These are phyloP conservation scores for Tachyglossus aculeatus DNA, from an alignment of 2,797 vertebrate genomes.

Conservation along the genomic window DNA sequence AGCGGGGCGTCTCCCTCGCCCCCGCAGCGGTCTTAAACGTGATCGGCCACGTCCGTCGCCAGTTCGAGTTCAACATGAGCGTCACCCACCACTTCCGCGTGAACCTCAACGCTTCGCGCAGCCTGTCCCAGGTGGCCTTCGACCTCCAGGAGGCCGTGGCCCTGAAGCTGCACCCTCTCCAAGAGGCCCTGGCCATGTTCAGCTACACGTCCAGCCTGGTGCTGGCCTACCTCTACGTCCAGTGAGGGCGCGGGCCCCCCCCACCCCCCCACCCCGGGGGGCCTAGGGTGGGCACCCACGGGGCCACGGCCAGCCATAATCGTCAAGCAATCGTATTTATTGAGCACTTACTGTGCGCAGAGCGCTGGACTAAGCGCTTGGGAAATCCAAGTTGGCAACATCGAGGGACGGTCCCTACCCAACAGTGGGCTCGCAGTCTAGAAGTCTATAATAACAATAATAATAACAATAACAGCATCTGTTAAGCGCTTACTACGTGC, in stretches of 20 bases:
- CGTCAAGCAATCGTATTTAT: too few relatives aligned
- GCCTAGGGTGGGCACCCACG: rapidly evolving
- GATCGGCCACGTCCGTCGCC: constrained; percentile 74
- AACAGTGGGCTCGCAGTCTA: too few relatives aligned
- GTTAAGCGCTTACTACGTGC: too few relatives aligned
- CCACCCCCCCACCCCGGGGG: neutral
- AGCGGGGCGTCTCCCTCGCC: neutral
- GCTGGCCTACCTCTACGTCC: constrained; percentile 73
- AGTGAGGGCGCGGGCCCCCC: constrained; percentile 68
- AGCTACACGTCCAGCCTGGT: constrained; percentile 70
- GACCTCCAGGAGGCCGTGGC: constrained; percentile 78
- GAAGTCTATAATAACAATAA: too few relatives aligned
- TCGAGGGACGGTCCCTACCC: too few relatives aligned
- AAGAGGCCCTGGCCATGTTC: constrained; percentile 59
- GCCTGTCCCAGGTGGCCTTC: constrained; percentile 75
- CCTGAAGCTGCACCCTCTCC: constrained; percentile 50
- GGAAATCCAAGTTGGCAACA: too few relatives aligned
- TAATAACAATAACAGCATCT: too few relatives aligned
- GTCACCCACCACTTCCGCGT: constrained; percentile 70
- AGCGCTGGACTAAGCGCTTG: too few relatives aligned
- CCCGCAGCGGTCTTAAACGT: constrained; percentile 68
- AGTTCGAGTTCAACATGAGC: constrained; percentile 89
- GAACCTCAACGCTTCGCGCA: constrained; percentile 76
- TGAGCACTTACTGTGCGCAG: too few relatives aligned
- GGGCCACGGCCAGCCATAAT: too few relatives aligned